Evolutionary conservation across 1,140 invertebrate genomes (phyloP).

Genomic region (Melanaphis sacchari): DNA sequence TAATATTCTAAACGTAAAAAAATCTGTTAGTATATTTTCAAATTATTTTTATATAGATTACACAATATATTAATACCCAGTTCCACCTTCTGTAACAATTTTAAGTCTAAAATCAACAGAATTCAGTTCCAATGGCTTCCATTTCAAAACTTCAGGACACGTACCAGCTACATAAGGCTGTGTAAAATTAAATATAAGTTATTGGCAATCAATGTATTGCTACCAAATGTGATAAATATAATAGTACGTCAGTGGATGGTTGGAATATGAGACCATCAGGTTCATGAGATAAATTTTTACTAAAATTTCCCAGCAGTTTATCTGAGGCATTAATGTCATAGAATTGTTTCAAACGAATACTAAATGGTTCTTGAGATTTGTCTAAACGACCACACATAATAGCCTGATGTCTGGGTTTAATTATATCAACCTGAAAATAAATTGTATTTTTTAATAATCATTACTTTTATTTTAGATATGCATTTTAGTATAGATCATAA

Average conservation of each 20-base stretch:
- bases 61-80: constrained; percentile 31
- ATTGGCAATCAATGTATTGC: neutral
- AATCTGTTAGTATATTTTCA: neutral
- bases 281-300: constrained; percentile 85
- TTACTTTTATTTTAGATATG: neutral
- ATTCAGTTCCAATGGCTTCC: constrained; percentile 94
- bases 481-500: too few relatives aligned
- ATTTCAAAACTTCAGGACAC: constrained; percentile 90
- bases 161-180: constrained; percentile 84
- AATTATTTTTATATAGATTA: neutral
- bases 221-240: constrained; percentile 7
- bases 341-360: constrained; percentile 87
- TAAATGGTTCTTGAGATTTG: constrained; percentile 83
- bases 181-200: constrained; percentile 62
- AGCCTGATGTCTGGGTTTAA: constrained; percentile 75
- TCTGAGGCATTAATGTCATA: constrained; percentile 77
- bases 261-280: constrained; percentile 99
- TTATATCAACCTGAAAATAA: constrained; percentile 68
- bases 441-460: constrained; percentile 3
- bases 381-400: constrained; percentile 78
- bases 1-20: constrained; percentile 70
- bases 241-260: constrained; percentile 77
- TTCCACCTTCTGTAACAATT: constrained; percentile 66
- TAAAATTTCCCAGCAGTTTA: constrained; percentile 86
- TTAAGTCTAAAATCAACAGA: constrained; percentile 95